phyloP scores from a whole-genome alignment of 2,888 invertebrate genomes.

The Ennomos erosarius region DNA sequence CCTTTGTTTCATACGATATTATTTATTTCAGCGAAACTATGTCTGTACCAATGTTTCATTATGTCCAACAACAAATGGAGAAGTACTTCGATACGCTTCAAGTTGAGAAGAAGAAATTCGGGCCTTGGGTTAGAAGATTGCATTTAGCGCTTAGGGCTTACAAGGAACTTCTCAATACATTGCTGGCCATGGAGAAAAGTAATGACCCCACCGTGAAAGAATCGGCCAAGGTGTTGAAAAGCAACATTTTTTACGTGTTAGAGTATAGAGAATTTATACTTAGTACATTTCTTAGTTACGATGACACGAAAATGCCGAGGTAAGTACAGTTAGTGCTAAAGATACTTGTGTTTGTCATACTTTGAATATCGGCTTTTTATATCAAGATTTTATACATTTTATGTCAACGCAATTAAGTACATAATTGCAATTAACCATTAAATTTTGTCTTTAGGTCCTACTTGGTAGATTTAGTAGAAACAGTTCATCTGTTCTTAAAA shows the following conservation, averaged over 20 bases:
- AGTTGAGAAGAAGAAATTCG: conserved; percentile 93
- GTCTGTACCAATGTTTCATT: conserved; percentile 96
- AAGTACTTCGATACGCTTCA: conserved; percentile 93
- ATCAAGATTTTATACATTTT: too few relatives aligned
- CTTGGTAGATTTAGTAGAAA: conserved; percentile 94
- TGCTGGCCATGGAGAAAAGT: conserved; percentile 92
- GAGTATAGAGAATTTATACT: conserved; percentile 97
- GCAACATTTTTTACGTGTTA: conserved; percentile 96
- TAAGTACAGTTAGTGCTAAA: conserved; percentile 60
- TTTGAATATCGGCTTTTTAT: too few relatives aligned
- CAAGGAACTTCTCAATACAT: conserved; percentile 93
- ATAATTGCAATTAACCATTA: conserved; percentile 1
- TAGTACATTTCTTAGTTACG: conserved; percentile 91
- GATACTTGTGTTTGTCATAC: too few relatives aligned
- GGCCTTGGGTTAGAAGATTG: conserved; percentile 93
- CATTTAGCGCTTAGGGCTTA: conserved; percentile 93
- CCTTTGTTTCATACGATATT: conserved; percentile 14
- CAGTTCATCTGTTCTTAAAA: conserved; percentile 95
- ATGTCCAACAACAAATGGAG: conserved; percentile 96
- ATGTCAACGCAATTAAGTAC: too few relatives aligned
- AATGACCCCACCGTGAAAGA: conserved; percentile 89
- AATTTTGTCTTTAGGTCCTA: conserved; percentile 86
- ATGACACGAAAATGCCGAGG: conserved; percentile 95
- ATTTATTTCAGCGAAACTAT: conserved; percentile 93
- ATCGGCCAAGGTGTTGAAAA: conserved; percentile 94